A percentile compares a stretch with the other conserved stretches of the same genome.
phyloP scores from a whole-genome alignment of 2,113 vertebrate species.

The Pantherophis guttatus region DNA sequence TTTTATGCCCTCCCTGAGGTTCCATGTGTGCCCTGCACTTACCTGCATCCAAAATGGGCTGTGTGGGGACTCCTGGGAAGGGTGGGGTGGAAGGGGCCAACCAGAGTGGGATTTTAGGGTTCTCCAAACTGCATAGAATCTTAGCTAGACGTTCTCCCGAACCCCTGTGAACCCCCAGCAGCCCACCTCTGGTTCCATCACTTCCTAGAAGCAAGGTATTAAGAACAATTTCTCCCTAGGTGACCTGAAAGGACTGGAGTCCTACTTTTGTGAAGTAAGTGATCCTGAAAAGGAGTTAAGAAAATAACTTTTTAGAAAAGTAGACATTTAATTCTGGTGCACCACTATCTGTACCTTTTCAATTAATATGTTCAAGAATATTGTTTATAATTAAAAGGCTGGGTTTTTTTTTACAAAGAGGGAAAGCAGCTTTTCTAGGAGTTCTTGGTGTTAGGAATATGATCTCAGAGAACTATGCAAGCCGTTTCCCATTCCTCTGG shows the following conservation, averaged over 20 bases:
- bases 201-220: not conserved
- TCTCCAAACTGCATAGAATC: too few relatives aligned
- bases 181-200: not conserved
- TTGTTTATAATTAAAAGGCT: conserved; percentile 15
- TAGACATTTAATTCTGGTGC: not conserved
- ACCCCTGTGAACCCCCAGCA: too few relatives aligned
- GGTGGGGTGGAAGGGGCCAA: too few relatives aligned
- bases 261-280: not conserved
- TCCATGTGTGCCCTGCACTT: too few relatives aligned
- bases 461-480: not conserved
- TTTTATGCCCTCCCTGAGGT: too few relatives aligned
- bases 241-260: not conserved
- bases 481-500: not conserved
- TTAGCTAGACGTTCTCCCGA: too few relatives aligned
- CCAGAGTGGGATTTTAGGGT: too few relatives aligned
- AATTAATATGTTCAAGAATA: conserved; percentile 35
- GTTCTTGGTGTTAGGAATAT: conserved; percentile 18
- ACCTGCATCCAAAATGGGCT: too few relatives aligned
- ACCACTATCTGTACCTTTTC: conserved; percentile 10
- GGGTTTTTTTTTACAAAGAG: not conserved
- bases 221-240: not conserved
- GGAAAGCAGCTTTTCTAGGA: conserved; percentile 38
- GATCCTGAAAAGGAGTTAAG: not conserved
- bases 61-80: too few relatives aligned
- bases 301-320: not conserved